A percentile compares a stretch with the other conserved stretches of the same genome.
These are phyloP conservation scores for Acanthococcus lagerstroemiae DNA, from an alignment of 2,888 invertebrate species.

Conservation along the genomic window DNA sequence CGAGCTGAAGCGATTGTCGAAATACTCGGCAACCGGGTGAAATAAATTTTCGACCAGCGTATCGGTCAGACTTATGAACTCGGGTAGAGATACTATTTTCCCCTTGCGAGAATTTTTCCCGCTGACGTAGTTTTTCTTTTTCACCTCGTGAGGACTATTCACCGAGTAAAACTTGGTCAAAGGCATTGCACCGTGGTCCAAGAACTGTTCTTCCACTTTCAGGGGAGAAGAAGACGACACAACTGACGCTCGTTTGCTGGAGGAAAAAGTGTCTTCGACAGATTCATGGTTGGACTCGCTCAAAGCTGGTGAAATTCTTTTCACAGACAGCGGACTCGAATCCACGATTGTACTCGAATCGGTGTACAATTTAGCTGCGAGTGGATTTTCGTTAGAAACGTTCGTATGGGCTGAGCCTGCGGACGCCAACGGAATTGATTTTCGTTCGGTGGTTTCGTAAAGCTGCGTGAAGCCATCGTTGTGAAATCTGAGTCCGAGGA, in stretches of 20 bases:
- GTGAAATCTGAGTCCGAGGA: too few relatives aligned
- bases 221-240: too few relatives aligned
- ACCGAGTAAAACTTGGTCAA: neutral
- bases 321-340: too few relatives aligned
- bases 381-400: neutral
- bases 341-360: too few relatives aligned
- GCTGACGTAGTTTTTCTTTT: neutral
- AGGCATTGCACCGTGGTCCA: too few relatives aligned
- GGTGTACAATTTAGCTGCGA: too few relatives aligned
- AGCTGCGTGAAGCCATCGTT: neutral
- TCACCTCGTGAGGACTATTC: neutral
- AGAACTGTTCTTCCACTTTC: too few relatives aligned
- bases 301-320: too few relatives aligned
- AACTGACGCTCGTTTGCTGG: too few relatives aligned
- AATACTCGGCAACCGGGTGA: constrained; percentile 1
- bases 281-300: too few relatives aligned
- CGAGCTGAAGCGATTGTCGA: neutral
- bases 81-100: neutral
- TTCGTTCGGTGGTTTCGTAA: neutral
- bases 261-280: too few relatives aligned
- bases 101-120: neutral
- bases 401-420: neutral
- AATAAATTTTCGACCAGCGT: constrained; percentile 1
- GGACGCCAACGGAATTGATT: neutral
- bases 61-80: constrained; percentile 8